These are phyloP conservation scores for Rallus limicola DNA, from an alignment of 2,113 vertebrate genomes.

Conservation along the genomic window DNA sequence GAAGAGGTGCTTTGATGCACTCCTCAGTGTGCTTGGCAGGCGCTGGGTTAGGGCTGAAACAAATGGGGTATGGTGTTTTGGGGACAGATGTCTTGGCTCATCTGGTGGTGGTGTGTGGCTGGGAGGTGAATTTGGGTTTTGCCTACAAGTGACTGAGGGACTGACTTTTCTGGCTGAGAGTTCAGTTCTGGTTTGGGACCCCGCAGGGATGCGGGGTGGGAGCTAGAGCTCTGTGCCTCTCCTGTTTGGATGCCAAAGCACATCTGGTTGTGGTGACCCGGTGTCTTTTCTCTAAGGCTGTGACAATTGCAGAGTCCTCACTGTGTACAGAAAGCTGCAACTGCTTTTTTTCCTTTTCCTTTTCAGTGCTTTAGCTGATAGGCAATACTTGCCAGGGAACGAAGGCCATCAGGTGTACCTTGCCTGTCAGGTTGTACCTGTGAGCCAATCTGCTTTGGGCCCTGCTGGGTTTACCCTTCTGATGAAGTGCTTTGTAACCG, in stretches of 20 bases:
- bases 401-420: neutral
- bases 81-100: neutral
- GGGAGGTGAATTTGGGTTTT: neutral
- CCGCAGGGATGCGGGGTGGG: neutral
- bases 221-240: neutral
- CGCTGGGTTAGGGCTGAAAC: neutral
- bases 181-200: neutral
- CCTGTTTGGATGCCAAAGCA: neutral
- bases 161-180: neutral
- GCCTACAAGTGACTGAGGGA: neutral
- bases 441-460: neutral
- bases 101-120: neutral
- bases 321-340: neutral
- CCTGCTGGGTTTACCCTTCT: neutral
- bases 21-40: neutral
- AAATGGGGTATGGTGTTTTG: neutral
- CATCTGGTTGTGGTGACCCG: neutral
- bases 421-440: neutral
- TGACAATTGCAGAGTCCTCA: neutral
- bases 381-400: neutral
- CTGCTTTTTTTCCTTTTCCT: neutral
- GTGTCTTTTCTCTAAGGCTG: neutral
- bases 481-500: neutral
- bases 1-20: neutral
- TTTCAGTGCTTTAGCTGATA: neutral